Conservation (phyloP, 2,113 vertebrate genomes). For the Alethe diademata region DNA sequence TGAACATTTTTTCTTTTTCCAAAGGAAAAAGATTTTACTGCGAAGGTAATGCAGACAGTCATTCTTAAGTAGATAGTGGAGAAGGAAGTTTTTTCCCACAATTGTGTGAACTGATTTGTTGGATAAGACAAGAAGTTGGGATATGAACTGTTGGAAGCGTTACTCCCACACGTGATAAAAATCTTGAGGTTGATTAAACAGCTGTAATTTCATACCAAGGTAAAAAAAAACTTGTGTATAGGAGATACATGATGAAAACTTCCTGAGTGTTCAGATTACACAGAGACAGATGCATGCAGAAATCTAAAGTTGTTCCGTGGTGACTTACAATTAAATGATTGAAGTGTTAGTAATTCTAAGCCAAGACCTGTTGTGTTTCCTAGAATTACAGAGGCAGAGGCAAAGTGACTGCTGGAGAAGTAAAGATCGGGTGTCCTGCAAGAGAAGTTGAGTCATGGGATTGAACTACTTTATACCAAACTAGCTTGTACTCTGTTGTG, state of each 20-base stretch:
- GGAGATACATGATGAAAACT: background rate
- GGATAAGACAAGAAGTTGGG: background rate
- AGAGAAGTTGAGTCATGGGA: constrained; percentile 69
- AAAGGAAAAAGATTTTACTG: background rate
- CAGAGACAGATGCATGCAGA: background rate
- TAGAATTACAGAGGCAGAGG: constrained; percentile 57
- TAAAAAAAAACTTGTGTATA: background rate
- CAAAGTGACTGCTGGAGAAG: background rate
- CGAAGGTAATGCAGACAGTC: background rate
- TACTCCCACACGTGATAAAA: background rate
- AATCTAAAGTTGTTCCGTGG: background rate
- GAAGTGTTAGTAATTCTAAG: background rate
- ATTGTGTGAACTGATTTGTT: background rate
- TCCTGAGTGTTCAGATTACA: background rate
- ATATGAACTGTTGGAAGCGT: background rate
- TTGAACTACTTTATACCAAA: constrained; percentile 34
- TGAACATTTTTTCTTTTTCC: background rate
- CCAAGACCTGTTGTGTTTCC: background rate
- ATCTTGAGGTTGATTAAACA: background rate
- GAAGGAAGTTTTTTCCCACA: background rate
- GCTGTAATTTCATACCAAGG: background rate
- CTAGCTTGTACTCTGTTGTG: background rate
- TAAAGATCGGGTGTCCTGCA: constrained; percentile 6
- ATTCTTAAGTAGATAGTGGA: background rate
- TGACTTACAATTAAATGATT: background rate